Base-by-base conservation (phyloP, 92 coral and sea anemone species). In the Porites rus region DNA sequence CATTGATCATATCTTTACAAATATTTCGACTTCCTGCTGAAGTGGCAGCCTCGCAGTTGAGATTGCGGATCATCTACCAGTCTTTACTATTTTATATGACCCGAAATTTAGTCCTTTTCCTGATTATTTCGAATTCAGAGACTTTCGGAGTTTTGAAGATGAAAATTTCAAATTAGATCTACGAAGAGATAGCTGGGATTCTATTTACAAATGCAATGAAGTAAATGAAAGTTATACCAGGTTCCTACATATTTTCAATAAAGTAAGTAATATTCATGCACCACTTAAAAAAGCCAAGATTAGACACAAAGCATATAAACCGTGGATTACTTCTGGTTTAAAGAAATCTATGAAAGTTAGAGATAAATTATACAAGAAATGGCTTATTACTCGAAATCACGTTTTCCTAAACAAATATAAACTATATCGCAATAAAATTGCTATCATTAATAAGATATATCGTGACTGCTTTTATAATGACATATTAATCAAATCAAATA, bases 1-100 rank as follows among this genome's bases (percentile, higher is more conserved):
- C 24, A 22, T 22, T 22, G 0, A 22, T 22, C 24, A 22, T 86
- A 66, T 67, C 72, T 67, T 67, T 19, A 20, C 72, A n/a, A 67
- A 67, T 67, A 67, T 67, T 67, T 67, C 81, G 64, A 73, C 51
- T 53, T 62, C 89, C 24, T 22, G 24, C 24, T 22, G 0, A 46
- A 85, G 89, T 85, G 84, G 89, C 38, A 75, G 89, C 65, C 70
- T 85, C 10, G 89, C 89, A 77, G 69, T 58, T 54, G 79, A 75
- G 82, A 74, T 75, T 73, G 84, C 84, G 51, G 89, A 76, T 85
- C 84, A 85, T 66, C 71, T 73, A 84, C 80, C 84, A 51, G 80
- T 84, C 66, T 84, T 75, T 38, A 59, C 80, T 60, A 72, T 84
- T 56, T 52, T 84, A 25, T 74, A 74, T 62, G 13, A 68, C 66